Evolutionary conservation across 2,888 invertebrate genomes (phyloP).

Genomic region (Tridacna crocea): DNA sequence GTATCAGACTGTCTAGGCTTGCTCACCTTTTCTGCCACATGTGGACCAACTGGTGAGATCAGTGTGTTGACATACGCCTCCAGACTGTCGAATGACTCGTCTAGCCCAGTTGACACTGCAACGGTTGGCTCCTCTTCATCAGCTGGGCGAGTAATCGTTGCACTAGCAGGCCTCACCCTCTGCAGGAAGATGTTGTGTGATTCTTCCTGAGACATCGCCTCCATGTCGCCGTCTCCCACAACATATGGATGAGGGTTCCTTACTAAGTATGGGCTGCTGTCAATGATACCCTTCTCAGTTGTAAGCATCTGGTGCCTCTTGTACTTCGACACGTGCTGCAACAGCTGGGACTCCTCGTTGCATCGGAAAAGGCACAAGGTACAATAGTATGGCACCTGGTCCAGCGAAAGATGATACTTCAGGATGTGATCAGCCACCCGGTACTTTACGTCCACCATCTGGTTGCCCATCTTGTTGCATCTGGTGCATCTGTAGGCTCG

Average conservation of each 20-base stretch:
- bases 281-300: neutral
- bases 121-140: neutral
- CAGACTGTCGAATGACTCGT: neutral
- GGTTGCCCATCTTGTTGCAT: constrained; percentile 7
- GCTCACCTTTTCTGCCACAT: neutral
- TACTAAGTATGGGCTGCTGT: neutral
- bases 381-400: constrained; percentile 16
- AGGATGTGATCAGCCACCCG: neutral
- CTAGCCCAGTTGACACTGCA: neutral
- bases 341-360: neutral
- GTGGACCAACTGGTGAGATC: neutral
- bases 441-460: neutral
- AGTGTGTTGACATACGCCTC: neutral
- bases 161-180: neutral
- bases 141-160: neutral
- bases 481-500: neutral
- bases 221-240: neutral
- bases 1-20: neutral
- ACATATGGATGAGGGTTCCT: neutral
- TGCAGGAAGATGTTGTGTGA: neutral
- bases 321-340: constrained; percentile 11
- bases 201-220: constrained; percentile 1
- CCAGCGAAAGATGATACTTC: constrained; percentile 12
- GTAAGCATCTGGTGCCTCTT: constrained; percentile 2
- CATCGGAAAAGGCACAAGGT: constrained; percentile 10